Percentiles rank a stretch among this genome's conserved stretches.
phyloP scores from a whole-genome alignment of 2,797 vertebrate genomes.

The Coccyzus lansbergi region DNA sequence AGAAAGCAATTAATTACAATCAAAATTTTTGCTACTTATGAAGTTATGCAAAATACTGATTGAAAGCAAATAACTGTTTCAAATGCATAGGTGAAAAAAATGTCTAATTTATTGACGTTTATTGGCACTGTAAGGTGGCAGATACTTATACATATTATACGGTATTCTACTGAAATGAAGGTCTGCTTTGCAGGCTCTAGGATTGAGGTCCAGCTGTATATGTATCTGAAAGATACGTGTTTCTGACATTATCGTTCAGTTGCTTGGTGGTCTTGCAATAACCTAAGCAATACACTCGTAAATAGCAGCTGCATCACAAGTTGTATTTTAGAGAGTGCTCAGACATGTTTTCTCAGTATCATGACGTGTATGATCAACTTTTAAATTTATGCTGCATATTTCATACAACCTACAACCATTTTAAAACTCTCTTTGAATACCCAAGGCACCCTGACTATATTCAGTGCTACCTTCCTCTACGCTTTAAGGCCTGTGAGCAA shows the following conservation, averaged over 20 bases:
- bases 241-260: background rate
- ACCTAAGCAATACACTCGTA: background rate
- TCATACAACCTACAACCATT: background rate
- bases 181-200: background rate
- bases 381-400: background rate
- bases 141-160: background rate
- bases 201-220: background rate
- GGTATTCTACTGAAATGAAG: constrained; percentile 16
- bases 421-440: background rate
- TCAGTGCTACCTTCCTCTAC: background rate
- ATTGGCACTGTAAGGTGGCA: background rate
- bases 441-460: background rate
- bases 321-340: background rate
- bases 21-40: background rate
- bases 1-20: background rate
- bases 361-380: background rate
- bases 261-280: background rate
- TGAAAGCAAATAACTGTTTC: background rate
- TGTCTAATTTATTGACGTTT: background rate
- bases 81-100: background rate
- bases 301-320: background rate
- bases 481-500: constrained; percentile 18
- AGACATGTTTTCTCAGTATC: background rate
- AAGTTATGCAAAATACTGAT: background rate
- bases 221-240: background rate